Conservation (phyloP, 1,140 invertebrate species). For the Mylabris phalerata region DNA sequence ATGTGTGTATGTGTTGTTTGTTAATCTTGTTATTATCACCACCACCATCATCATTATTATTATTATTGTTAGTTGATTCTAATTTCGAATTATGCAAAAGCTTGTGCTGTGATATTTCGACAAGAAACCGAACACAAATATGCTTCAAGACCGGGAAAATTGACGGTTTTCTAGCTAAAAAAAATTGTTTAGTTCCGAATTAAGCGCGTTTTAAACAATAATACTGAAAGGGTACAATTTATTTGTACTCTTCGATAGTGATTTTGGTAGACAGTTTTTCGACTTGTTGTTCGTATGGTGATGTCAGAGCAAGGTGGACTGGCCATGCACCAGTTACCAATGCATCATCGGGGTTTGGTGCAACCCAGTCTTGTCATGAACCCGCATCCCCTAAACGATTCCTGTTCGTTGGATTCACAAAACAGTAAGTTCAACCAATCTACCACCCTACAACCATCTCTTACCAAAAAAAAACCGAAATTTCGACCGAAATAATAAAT, state of each 20-base stretch:
- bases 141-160: too few species aligned
- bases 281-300: conserved; percentile 44
- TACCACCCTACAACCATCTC: too few species aligned
- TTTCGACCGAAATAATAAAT: too few species aligned
- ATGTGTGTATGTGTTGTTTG: not conserved
- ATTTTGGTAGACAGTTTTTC: conserved; percentile 30
- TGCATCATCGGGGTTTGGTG: conserved; percentile 49
- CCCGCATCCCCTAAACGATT: conserved; percentile 45
- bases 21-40: too few species aligned
- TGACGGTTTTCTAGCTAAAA: too few species aligned
- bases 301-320: conserved; percentile 53
- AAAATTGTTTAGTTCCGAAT: too few species aligned
- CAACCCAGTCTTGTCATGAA: conserved; percentile 53
- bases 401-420: conserved; percentile 38
- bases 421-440: conserved; percentile 35
- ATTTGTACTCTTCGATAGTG: conserved; percentile 15
- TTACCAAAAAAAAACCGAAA: too few species aligned
- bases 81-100: too few species aligned
- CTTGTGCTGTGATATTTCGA: too few species aligned
- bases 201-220: too few species aligned
- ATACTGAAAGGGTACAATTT: too few species aligned
- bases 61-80: not conserved
- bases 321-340: conserved; percentile 52
- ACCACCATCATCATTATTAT: not conserved
- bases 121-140: too few species aligned